Conservation (phyloP, 1,140 invertebrate genomes). For the Drosophila sproati region DNA sequence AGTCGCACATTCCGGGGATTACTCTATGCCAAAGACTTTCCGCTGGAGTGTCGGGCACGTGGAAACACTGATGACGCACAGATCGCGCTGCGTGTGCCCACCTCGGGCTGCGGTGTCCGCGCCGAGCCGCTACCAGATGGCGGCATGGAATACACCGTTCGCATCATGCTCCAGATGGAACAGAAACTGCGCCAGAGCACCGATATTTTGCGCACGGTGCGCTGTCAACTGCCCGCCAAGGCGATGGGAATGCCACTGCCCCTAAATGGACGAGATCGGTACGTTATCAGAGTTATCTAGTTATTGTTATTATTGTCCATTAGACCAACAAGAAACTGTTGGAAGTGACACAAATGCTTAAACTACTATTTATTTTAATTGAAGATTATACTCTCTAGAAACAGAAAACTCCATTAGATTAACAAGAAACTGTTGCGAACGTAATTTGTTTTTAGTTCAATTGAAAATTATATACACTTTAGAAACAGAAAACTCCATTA, state of each 20-base stretch:
- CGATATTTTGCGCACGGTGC: slow-evolving; percentile 87
- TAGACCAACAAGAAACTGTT: too few relatives aligned
- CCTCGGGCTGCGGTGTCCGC: slow-evolving; percentile 90
- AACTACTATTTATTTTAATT: too few relatives aligned
- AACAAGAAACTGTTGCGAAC: too few relatives aligned
- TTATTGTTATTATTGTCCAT: too few relatives aligned
- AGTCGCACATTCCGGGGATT: slow-evolving; percentile 88
- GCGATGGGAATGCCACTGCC: slow-evolving; percentile 78
- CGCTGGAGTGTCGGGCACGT: slow-evolving; percentile 87
- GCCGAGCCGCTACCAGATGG: slow-evolving; percentile 84
- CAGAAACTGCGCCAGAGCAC: slow-evolving; percentile 88
- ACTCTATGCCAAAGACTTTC: slow-evolving; percentile 89
- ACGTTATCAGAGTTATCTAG: neutral
- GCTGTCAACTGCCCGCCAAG: slow-evolving; percentile 84
- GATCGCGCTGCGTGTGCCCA: slow-evolving; percentile 87
- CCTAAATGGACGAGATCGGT: slow-evolving; percentile 56
- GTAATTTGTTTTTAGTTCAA: too few relatives aligned
- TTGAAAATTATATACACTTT: too few relatives aligned
- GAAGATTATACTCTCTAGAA: too few relatives aligned
- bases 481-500: too few relatives aligned
- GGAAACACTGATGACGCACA: slow-evolving; percentile 80
- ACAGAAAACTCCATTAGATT: too few relatives aligned
- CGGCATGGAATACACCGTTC: slow-evolving; percentile 87
- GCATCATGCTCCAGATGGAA: slow-evolving; percentile 90
- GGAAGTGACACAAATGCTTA: too few relatives aligned